Evolutionary conservation across 1,140 invertebrate genomes (phyloP).

Genomic region (Drosophila pectinifera): DNA sequence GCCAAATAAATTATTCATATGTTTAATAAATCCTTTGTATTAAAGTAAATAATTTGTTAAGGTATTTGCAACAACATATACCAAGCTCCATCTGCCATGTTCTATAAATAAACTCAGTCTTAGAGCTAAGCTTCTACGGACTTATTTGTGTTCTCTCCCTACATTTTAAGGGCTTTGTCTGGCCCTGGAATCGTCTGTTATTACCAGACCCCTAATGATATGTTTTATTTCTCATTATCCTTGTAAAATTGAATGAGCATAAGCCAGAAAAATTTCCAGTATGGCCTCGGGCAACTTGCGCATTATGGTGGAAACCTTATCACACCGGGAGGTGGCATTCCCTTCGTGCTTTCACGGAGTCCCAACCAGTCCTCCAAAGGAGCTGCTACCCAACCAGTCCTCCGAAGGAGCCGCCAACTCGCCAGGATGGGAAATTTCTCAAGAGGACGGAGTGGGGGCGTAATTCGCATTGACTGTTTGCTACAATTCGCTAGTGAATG

Average conservation of each 20-base stretch:
- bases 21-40: too few relatives aligned
- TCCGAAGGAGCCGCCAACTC: neutral
- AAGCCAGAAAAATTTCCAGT: constrained; percentile 12
- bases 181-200: constrained; percentile 11
- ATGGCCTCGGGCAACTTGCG: constrained; percentile 24
- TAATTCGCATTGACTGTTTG: constrained; percentile 52
- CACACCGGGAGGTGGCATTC: constrained; percentile 16
- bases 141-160: neutral
- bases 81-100: neutral
- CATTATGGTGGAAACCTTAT: constrained; percentile 34
- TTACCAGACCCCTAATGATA: constrained; percentile 21
- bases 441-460: constrained; percentile 13
- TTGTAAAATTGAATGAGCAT: constrained; percentile 31
- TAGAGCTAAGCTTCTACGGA: neutral
- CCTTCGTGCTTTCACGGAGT: constrained; percentile 3
- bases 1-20: too few relatives aligned
- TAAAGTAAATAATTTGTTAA: neutral
- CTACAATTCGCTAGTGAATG: constrained; percentile 70
- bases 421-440: constrained; percentile 1
- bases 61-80: too few relatives aligned
- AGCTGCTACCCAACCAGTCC: neutral
- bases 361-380: neutral
- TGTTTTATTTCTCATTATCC: constrained; percentile 35
- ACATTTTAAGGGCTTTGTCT: constrained; percentile 1
- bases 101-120: neutral